phyloP scores from a whole-genome alignment of 2,113 vertebrate genomes.

The Austrofundulus limnaeus region DNA sequence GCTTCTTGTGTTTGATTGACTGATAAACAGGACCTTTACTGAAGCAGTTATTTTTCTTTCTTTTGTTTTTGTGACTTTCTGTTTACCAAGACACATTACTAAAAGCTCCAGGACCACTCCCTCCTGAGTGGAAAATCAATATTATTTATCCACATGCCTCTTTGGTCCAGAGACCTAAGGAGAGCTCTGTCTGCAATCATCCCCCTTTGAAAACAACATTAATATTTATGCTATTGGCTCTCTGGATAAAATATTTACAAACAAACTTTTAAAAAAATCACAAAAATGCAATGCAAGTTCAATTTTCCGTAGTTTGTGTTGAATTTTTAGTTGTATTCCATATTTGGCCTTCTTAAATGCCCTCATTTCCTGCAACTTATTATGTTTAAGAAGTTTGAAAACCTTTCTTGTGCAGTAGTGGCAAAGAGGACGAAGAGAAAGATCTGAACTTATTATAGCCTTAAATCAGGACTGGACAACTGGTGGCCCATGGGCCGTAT shows the following conservation, averaged over 20 bases:
- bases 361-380: background rate
- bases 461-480: too few relatives aligned
- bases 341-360: background rate
- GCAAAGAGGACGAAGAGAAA: background rate
- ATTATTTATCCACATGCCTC: conserved; percentile 48
- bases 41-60: conserved; percentile 2
- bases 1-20: conserved; percentile 6
- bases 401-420: background rate
- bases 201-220: conserved; percentile 33
- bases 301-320: background rate
- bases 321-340: conserved; percentile 1
- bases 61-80: conserved; percentile 13
- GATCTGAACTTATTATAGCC: too few relatives aligned
- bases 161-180: conserved; percentile 32
- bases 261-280: conserved; percentile 19
- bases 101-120: conserved; percentile 22
- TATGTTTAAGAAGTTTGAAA: background rate
- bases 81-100: conserved; percentile 19
- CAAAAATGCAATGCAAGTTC: conserved; percentile 7
- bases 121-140: conserved; percentile 70
- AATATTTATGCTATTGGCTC: conserved; percentile 62
- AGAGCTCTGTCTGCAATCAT: conserved; percentile 18
- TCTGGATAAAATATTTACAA: conserved; percentile 34
- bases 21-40: background rate
- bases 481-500: too few relatives aligned